These are phyloP conservation scores for Rhineura floridana DNA, from an alignment of 2,113 vertebrate species.

Conservation along the genomic window DNA sequence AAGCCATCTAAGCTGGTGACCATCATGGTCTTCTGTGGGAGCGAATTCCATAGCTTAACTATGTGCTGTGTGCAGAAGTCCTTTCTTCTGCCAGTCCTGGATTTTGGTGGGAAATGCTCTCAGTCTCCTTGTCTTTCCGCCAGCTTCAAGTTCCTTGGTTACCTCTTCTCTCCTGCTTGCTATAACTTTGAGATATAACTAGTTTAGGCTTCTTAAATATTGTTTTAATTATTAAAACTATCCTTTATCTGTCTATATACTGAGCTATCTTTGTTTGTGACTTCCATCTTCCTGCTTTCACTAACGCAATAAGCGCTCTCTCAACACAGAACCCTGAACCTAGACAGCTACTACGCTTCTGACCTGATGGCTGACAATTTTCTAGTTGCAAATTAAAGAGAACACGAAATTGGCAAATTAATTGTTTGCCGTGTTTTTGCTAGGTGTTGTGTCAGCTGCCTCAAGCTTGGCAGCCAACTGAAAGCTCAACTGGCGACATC, in stretches of 20 bases:
- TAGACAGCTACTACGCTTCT: constrained; percentile 54
- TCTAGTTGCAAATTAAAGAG: constrained; percentile 92
- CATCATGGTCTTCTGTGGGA: too few relatives aligned
- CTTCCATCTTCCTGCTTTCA: not conserved
- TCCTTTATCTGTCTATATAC: not conserved
- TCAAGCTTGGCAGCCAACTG: constrained; percentile 74
- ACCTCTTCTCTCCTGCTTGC: not conserved
- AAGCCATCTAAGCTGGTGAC: too few relatives aligned
- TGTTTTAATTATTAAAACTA: not conserved
- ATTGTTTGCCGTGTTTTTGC: constrained; percentile 88
- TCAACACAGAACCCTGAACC: constrained; percentile 19
- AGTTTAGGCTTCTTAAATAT: not conserved
- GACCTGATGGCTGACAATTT: constrained; percentile 83
- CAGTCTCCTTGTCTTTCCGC: not conserved
- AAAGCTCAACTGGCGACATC: constrained; percentile 51
- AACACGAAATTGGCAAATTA: constrained; percentile 92
- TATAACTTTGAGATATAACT: not conserved
- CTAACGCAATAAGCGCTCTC: not conserved
- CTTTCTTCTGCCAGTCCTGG: not conserved
- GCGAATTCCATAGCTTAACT: too few relatives aligned
- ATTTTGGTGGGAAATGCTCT: not conserved
- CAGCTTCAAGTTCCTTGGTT: not conserved
- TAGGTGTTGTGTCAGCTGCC: constrained; percentile 82
- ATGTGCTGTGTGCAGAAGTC: too few relatives aligned
- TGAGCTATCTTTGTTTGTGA: not conserved